Evolutionary conservation across 2,113 vertebrate genomes (phyloP), one percentile per base, ranked within the genome.

Genomic region (Murina feae): DNA sequence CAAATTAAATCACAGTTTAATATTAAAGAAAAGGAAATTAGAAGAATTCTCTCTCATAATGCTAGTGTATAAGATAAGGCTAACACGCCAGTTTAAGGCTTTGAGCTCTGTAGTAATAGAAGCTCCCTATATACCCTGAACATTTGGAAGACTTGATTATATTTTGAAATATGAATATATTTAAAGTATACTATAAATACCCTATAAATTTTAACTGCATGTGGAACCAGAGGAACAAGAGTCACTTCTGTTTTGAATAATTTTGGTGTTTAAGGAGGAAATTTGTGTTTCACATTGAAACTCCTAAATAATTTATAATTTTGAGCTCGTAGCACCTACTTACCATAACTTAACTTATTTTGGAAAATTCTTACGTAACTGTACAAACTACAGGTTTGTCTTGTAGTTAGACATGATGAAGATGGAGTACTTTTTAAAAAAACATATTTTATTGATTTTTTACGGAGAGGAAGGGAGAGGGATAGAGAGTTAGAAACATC

Each of bases 121-220:
- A 37, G 5, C 44, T 93, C 20, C 44, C 49, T 84, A 39, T 4
- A 9, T 69, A 44, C 32, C n/a, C 63, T 81, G 78, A 76, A 75
- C 83, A 68, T 44, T 37, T 42, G 88, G 65, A 93, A 44, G 44
- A 65, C 7, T 51, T 71, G 32, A 88, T 78, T 93, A 44, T 90
- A 39, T 90, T 96, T 89, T 94, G 65, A 72, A 93, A 72, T 82
- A 55, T n/a, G 90, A 94, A 49, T 39, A 69, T 66, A 51, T 78
- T 23, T 69, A 85, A 76, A 39, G 11, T 86, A 55, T 89, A 80
- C 25, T 20, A 91, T 72, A 84, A 79, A 55, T 78, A 8, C 6
- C 20, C 35, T 82, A 25, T 76, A 86, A 87, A 74, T 23, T 93
- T 86, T 72, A 82, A 78, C 20, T 92, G 28, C 23, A 72, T 94